Evolutionary conservation across 1,140 invertebrate genomes (phyloP).

Genomic region (Panagrolaimus sp.): DNA sequence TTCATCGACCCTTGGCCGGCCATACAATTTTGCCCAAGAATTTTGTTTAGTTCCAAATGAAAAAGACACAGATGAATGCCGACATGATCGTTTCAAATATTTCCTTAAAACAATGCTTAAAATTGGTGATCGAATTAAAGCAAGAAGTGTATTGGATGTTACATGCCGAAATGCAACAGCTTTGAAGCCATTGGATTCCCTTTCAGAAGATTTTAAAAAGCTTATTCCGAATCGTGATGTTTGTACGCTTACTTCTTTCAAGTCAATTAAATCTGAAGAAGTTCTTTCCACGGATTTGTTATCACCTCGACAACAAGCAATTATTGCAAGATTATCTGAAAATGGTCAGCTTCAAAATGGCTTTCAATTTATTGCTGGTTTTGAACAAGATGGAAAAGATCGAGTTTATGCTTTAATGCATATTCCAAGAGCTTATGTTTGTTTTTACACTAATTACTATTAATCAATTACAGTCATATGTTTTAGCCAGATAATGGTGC

Average conservation of each 20-base stretch:
- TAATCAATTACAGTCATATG: no score
- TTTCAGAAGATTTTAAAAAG: not conserved
- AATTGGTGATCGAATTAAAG: conserved; percentile 5
- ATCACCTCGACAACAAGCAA: not conserved
- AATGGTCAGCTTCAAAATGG: not conserved
- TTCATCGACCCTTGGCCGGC: not conserved
- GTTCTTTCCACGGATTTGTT: not conserved
- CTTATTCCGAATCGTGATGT: not conserved
- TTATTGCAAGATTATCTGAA: not conserved
- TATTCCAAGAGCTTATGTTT: not conserved
- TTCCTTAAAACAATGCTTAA: not conserved
- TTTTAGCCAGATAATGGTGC: not conserved
- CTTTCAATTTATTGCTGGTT: not conserved
- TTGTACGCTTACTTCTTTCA: not conserved
- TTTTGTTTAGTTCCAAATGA: not conserved
- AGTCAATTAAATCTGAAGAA: not conserved
- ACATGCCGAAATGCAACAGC: not conserved
- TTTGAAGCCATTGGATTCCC: not conserved
- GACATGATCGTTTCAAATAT: not conserved
- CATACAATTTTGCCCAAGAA: conserved; percentile 2
- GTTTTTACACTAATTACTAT: no score
- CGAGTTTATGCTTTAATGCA: not conserved
- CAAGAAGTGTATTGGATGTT: not conserved
- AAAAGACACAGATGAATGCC: not conserved
- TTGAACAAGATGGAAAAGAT: not conserved